phyloP scores from a whole-genome alignment of 2,888 invertebrate genomes.

The Dasysyrphus tricinctus region DNA sequence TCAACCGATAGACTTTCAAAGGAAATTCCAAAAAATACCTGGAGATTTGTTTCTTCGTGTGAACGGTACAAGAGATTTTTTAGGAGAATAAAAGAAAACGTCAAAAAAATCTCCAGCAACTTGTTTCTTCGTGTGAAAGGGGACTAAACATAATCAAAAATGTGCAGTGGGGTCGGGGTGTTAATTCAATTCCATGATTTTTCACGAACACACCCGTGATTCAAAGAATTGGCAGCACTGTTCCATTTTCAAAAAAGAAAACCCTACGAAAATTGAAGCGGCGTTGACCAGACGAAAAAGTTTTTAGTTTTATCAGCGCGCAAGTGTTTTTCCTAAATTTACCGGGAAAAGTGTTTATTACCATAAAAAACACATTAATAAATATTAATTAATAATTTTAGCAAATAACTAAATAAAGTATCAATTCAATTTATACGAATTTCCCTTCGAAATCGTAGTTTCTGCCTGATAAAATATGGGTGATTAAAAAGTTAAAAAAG shows the following conservation, averaged over 20 bases:
- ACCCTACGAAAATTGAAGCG: constrained; percentile 50
- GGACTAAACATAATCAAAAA: too few relatives aligned
- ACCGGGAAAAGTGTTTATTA: constrained; percentile 14
- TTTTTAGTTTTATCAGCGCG: constrained; percentile 32
- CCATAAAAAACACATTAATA: neutral
- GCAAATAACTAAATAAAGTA: neutral
- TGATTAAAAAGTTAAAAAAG: constrained; percentile 9
- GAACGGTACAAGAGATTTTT: too few relatives aligned
- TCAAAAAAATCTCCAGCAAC: too few relatives aligned
- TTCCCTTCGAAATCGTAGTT: neutral
- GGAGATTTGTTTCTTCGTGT: too few relatives aligned
- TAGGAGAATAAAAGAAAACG: too few relatives aligned
- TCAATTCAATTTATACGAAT: neutral
- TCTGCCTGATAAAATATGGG: constrained; percentile 12
- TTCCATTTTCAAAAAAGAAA: constrained; percentile 6
- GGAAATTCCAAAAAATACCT: too few relatives aligned
- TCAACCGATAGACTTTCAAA: too few relatives aligned
- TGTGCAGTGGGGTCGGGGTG: too few relatives aligned
- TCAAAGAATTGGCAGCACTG: neutral
- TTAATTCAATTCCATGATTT: too few relatives aligned
- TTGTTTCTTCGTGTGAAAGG: too few relatives aligned
- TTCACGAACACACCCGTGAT: neutral
- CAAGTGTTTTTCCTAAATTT: constrained; percentile 41
- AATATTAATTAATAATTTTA: neutral
- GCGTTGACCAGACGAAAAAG: constrained; percentile 38